These are phyloP conservation scores for Moxostoma hubbsi DNA, from an alignment of 2,797 vertebrate genomes.

Conservation along the genomic window DNA sequence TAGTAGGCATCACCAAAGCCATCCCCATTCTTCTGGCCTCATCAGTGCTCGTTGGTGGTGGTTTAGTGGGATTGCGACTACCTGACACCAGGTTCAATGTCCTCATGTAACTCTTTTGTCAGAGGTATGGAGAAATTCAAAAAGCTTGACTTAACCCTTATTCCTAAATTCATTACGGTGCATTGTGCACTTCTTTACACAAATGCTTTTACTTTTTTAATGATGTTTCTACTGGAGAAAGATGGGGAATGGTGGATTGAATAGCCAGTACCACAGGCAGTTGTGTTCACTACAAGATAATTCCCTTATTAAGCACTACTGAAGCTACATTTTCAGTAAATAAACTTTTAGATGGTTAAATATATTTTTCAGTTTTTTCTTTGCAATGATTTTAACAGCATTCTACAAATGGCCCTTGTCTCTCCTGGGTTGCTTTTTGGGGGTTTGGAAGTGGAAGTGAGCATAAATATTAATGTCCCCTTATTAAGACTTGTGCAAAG, in stretches of 20 bases:
- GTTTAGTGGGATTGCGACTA: constrained; percentile 89
- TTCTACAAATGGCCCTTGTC: too few relatives aligned
- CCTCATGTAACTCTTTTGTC: constrained; percentile 86
- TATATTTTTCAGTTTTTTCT: neutral
- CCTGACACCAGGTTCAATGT: constrained; percentile 94
- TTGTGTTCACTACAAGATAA: neutral
- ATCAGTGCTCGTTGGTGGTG: constrained; percentile 93
- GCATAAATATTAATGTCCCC: constrained; percentile 41
- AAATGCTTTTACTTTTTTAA: neutral
- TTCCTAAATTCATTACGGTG: neutral
- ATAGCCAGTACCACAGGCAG: too few relatives aligned
- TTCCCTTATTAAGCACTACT: neutral
- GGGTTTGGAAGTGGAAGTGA: neutral
- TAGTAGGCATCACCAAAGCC: constrained; percentile 93
- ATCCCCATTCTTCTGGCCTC: constrained; percentile 96
- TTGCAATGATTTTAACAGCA: neutral
- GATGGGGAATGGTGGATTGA: neutral
- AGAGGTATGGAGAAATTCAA: constrained; percentile 63
- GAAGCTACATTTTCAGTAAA: neutral
- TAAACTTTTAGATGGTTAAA: neutral
- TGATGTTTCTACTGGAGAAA: neutral
- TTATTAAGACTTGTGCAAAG: constrained; percentile 50
- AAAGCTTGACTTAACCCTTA: constrained; percentile 62
- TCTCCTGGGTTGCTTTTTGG: neutral
- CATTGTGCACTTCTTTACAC: neutral